Evolutionary conservation across 2,113 vertebrate genomes (phyloP).

Genomic region (Dicaeum eximium): DNA sequence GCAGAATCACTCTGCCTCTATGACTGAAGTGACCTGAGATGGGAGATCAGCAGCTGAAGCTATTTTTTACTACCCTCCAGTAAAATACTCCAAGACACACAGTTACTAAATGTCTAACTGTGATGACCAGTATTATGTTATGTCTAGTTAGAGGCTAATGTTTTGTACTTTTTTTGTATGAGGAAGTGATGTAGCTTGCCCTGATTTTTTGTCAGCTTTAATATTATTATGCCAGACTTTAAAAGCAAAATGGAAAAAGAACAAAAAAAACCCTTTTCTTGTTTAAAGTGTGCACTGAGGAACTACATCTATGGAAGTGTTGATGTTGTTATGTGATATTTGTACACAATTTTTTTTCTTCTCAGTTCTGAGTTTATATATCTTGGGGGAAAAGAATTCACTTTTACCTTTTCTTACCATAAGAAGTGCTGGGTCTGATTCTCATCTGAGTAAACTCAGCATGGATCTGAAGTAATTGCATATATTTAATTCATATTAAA

Average conservation of each 20-base stretch:
- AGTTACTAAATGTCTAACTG: constrained; percentile 84
- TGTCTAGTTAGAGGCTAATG: constrained; percentile 93
- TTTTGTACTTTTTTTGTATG: constrained; percentile 99
- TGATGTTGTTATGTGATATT: constrained; percentile 94
- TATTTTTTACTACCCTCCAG: constrained; percentile 84
- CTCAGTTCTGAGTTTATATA: constrained; percentile 76
- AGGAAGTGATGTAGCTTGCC: constrained; percentile 93
- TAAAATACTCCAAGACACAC: constrained; percentile 89
- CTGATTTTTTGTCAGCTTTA: constrained; percentile 84
- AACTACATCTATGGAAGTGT: constrained; percentile 80
- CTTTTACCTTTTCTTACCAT: constrained; percentile 70
- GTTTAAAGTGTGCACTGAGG: constrained; percentile 83
- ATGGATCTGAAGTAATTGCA: neutral
- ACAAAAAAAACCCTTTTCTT: constrained; percentile 68
- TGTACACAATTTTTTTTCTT: constrained; percentile 85
- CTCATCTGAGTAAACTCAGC: neutral
- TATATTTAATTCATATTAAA: constrained; percentile 1
- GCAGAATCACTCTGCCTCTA: constrained; percentile 97
- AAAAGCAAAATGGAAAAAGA: constrained; percentile 63
- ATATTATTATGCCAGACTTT: constrained; percentile 87
- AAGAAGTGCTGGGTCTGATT: constrained; percentile 42
- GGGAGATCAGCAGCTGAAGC: constrained; percentile 71
- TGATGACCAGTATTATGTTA: constrained; percentile 88
- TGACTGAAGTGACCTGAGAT: constrained; percentile 99
- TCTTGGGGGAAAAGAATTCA: constrained; percentile 47